These are phyloP conservation scores for Martes martes DNA, from an alignment of 2,113 vertebrate species.

Conservation along the genomic window DNA sequence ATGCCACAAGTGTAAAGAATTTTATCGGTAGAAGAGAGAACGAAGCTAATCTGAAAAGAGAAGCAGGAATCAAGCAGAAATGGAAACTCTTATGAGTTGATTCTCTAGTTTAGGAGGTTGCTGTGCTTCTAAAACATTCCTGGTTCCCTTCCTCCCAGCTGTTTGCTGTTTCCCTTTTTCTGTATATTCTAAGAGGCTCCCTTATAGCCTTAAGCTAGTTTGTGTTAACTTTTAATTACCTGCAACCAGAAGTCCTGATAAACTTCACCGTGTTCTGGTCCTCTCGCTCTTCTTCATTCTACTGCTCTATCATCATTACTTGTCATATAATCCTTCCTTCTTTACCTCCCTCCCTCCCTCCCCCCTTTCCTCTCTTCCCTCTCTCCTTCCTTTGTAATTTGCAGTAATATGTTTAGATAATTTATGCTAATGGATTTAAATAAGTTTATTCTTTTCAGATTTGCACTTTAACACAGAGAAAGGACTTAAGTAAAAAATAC, in stretches of 20 bases:
- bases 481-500: neutral
- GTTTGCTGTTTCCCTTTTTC: neutral
- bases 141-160: neutral
- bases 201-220: neutral
- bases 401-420: neutral
- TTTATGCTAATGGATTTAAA: neutral
- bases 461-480: neutral
- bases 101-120: neutral
- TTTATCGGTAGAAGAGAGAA: neutral
- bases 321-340: neutral
- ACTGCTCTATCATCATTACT: neutral
- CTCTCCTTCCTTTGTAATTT: neutral
- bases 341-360: fast-evolving
- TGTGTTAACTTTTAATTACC: neutral
- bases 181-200: neutral
- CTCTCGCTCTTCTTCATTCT: neutral
- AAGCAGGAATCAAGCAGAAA: neutral
- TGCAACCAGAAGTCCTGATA: neutral
- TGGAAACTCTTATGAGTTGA: neutral
- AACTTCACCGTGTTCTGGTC: neutral
- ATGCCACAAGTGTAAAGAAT: neutral
- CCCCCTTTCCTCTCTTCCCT: neutral
- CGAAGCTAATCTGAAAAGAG: neutral
- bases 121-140: neutral
- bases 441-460: neutral